These are phyloP conservation scores for Eulimnadia texana DNA, from an alignment of 1,140 invertebrate genomes.

Conservation along the genomic window DNA sequence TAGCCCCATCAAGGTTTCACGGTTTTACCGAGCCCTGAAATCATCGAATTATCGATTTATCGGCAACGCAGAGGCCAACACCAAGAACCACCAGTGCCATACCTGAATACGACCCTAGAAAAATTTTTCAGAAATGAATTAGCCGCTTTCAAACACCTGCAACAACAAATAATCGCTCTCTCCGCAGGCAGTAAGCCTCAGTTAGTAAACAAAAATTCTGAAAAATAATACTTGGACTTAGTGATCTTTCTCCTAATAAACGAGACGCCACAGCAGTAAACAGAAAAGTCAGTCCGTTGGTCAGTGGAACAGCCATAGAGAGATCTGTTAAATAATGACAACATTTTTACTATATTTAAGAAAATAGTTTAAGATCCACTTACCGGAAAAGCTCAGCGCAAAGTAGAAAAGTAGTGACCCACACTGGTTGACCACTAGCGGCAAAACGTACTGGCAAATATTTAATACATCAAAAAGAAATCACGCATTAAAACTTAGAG, in stretches of 20 bases:
- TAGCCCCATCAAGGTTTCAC: too few relatives aligned
- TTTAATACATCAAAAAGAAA: not conserved
- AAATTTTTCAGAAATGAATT: too few relatives aligned
- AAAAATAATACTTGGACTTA: not conserved
- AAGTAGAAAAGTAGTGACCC: conserved; percentile 49
- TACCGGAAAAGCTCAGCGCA: conserved; percentile 28
- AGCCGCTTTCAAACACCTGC: too few relatives aligned
- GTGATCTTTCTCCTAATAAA: not conserved
- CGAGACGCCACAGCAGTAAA: not conserved
- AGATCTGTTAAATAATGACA: not conserved
- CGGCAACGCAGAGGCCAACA: not conserved
- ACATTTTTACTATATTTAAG: not conserved
- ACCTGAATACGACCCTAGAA: not conserved
- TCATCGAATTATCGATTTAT: not conserved
- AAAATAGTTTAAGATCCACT: not conserved
- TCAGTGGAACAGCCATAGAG: conserved; percentile 6
- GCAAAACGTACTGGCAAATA: conserved; percentile 43
- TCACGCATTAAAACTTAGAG: too few relatives aligned
- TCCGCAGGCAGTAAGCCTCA: not conserved
- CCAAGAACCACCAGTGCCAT: not conserved
- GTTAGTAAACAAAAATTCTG: not conserved
- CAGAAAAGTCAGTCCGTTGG: conserved; percentile 9
- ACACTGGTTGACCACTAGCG: conserved; percentile 49
- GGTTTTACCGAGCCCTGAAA: too few relatives aligned
- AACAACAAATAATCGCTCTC: not conserved